Conservation (phyloP, 2,888 invertebrate species). For the Dichetophora obliterata region DNA sequence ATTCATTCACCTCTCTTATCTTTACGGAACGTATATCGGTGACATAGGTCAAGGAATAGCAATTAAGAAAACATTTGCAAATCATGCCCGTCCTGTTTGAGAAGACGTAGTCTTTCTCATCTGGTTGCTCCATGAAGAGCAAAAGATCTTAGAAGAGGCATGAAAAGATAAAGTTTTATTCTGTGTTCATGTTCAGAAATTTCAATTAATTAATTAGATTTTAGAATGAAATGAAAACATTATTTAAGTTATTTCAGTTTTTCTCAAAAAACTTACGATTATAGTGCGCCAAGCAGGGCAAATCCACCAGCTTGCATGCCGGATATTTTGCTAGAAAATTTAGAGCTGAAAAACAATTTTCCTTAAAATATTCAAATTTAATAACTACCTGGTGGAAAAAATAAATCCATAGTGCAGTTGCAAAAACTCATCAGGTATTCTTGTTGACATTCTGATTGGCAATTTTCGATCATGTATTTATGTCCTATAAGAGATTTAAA, state of each 20-base stretch:
- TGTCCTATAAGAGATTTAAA: slow-evolving; percentile 63
- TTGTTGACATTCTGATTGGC: slow-evolving; percentile 67
- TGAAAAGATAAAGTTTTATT: not conserved
- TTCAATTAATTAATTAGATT: no score
- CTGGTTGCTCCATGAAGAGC: slow-evolving; percentile 52
- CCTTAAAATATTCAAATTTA: not conserved
- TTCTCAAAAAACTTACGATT: slow-evolving; percentile 49
- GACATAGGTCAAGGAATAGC: slow-evolving; percentile 58
- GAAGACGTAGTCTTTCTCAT: slow-evolving; percentile 55
- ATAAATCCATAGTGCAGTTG: slow-evolving; percentile 67
- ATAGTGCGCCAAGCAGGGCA: slow-evolving; percentile 60
- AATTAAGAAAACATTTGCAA: slow-evolving; percentile 64
- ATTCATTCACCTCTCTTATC: slow-evolving; percentile 32
- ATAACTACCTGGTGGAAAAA: slow-evolving; percentile 58
- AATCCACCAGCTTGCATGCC: slow-evolving; percentile 56
- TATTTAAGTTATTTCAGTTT: no score
- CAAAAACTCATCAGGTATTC: slow-evolving; percentile 64
- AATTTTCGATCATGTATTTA: slow-evolving; percentile 66
- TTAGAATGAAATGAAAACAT: no score
- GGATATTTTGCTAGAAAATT: slow-evolving; percentile 42
- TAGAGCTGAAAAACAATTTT: not conserved
- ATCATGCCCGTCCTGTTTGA: slow-evolving; percentile 53
- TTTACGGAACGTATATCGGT: slow-evolving; percentile 52
- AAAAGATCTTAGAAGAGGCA: slow-evolving; percentile 42
- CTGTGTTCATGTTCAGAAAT: no score